These are phyloP conservation scores for Drosophila aldrichi DNA, from an alignment of 2,888 invertebrate species.

Conservation along the genomic window DNA sequence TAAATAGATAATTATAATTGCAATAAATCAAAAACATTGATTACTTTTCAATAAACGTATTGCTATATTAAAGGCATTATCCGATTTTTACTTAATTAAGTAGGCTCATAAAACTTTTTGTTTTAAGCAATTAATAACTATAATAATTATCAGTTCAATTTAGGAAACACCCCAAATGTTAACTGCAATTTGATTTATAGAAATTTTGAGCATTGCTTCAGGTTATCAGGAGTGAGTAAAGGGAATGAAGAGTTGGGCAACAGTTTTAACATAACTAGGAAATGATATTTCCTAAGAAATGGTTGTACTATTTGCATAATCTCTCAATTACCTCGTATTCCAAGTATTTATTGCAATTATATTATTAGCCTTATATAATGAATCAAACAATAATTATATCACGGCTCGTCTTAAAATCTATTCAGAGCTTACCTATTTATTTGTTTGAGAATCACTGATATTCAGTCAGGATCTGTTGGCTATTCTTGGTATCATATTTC, in stretches of 20 bases:
- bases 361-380: not conserved
- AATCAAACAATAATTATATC: not conserved
- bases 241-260: not conserved
- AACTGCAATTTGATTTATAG: not conserved
- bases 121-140: not conserved
- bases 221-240: too few relatives aligned
- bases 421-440: slow-evolving; percentile 24
- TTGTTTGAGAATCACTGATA: slow-evolving; percentile 30
- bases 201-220: not conserved
- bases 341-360: not conserved
- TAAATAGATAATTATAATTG: slow-evolving; percentile 21
- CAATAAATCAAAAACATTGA: slow-evolving; percentile 31
- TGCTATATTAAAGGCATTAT: slow-evolving; percentile 5
- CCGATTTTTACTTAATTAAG: not conserved
- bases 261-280: not conserved
- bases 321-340: not conserved
- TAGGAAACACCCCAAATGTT: not conserved
- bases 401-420: not conserved
- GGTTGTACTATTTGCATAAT: not conserved
- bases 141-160: not conserved
- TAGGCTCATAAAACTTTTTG: slow-evolving; percentile 1
- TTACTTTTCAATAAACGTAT: slow-evolving; percentile 21
- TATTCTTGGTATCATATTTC: slow-evolving; percentile 70
- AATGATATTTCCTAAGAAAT: not conserved
- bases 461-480: slow-evolving; percentile 53